Conservation (phyloP, 2,797 vertebrate genomes). For the Scolopax bukidnonensis region DNA sequence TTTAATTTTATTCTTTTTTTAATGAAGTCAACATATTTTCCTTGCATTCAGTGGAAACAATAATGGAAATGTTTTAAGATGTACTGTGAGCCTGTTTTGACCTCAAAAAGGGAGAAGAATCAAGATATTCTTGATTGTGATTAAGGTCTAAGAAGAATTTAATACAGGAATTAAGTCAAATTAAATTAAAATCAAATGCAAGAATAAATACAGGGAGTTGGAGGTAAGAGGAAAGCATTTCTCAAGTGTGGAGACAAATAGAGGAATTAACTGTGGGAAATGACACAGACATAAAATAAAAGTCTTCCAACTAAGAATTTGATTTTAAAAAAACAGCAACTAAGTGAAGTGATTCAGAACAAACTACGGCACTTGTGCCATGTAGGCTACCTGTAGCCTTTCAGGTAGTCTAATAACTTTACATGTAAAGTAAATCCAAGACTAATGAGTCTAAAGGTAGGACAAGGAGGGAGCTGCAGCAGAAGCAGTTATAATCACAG, state of each 20-base stretch:
- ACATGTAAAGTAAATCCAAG: not conserved
- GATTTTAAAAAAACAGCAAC: accelerated
- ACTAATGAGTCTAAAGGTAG: not conserved
- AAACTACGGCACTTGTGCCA: not conserved
- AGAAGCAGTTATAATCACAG: not conserved
- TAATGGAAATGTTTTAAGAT: constrained; percentile 75
- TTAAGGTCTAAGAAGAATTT: constrained; percentile 19
- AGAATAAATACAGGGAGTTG: not conserved
- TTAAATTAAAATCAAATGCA: too few relatives aligned
- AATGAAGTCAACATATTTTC: constrained; percentile 71
- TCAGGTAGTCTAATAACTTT: not conserved
- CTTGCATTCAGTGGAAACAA: constrained; percentile 66
- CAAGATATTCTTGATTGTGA: not conserved
- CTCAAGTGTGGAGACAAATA: not conserved
- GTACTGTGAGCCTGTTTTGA: constrained; percentile 32
- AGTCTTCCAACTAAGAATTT: not conserved
- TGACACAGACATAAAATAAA: not conserved
- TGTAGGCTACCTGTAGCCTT: not conserved
- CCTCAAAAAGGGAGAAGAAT: constrained; percentile 30
- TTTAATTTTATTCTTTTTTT: constrained; percentile 68
- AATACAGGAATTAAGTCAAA: not conserved
- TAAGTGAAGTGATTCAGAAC: not conserved
- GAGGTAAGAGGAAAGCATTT: not conserved
- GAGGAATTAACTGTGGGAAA: not conserved
- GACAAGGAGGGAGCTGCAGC: not conserved